Base-by-base conservation (phyloP, 2,888 invertebrate genomes). In the Kryphioiulus occultus region DNA sequence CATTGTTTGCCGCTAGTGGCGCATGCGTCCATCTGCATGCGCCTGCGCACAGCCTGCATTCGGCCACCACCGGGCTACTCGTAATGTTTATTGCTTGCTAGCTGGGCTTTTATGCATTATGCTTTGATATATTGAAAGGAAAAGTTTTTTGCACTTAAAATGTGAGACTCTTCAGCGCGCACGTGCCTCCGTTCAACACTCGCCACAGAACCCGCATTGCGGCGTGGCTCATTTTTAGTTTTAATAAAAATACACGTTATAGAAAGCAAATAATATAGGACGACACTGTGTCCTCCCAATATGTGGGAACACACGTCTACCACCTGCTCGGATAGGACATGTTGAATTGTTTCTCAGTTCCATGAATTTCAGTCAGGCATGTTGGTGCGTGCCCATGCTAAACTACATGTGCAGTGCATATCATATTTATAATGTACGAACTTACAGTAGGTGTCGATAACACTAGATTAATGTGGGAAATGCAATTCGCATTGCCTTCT, bases 381-480 rank as follows among this genome's bases (percentile, higher is more conserved):
- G 2, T 2, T 35, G 2, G 35, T 35, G 2, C 35, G 35, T 35
- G 35, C 35, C n/a, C 35, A 35, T 35, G 35, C n/a, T n/a, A n/a
- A n/a, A n/a, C n/a, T n/a, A n/a, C n/a, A n/a, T n/a, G n/a, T n/a
- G n/a, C n/a, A n/a, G n/a, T n/a, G n/a, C n/a, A n/a, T n/a, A n/a
- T n/a, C n/a, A n/a, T n/a, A n/a, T n/a, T n/a, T n/a, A 35, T 35
- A 4, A 4, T 35, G 7, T 17, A 44, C 44, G 44, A 44, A 44
- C 10, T 17, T 44, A 7, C 44, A 9, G 53, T 17, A 68, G 22
- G 68, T 68, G 68, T 68, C 22, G 22, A 68, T 9, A 68, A 22
- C 68, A 68, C 22, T 68, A 68, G 68, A 68, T 68, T 68, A 68
- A 68, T 68, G 68, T 68, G 68, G 68, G 68, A 68, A 68, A 68